Evolutionary conservation across 2,888 invertebrate genomes (phyloP), one percentile per base, ranked within the genome.

Genomic region (Ethmia dodecea): DNA sequence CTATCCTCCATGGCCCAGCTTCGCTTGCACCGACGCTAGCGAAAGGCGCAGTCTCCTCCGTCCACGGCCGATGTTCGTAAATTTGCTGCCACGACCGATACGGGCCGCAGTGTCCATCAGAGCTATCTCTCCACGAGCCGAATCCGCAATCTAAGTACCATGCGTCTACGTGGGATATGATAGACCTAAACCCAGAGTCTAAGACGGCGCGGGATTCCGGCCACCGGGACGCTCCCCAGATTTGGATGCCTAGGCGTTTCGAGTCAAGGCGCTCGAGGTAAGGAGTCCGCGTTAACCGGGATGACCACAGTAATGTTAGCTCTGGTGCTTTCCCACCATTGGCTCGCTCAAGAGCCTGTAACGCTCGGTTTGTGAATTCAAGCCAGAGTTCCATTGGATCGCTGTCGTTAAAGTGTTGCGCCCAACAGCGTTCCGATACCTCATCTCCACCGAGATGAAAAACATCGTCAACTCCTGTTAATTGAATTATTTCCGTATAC

Each of bases 91-190:
- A 95, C 31, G 93, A 92, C 40, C 93, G 90, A 73, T 95, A 96
- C 5, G 95, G 95, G 12, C 94, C 93, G 67, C 95, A 96, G 52
- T 95, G 94, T 1, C 94, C 94, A 50, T 94, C 94, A 1, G 94
- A 93, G 15, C 90, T 91, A 60, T 94, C 92, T 13, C 94, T 88
- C 95, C 95, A 95, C 45, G 91, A 91, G 0, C 94, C 94, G 66
- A 93, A 94, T 1, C 95, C 95, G 63, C 95, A 95, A 69, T 95
- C 95, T 47, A 95, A 86, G 74, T 95, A 95, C 94, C 94, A 94
- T 3, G 94, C 94, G 66, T 95, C 95, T 35, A 94, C 94, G 73
- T 95, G 95, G 10, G 94, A 94, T 37, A 95, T 75, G 36, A 96
- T 91, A 32, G 94, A 86, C 37, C 91, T 89, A 73, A 91, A 95